phyloP scores from a whole-genome alignment of 2,888 invertebrate species.

The Thysanoteuthis rhombus region DNA sequence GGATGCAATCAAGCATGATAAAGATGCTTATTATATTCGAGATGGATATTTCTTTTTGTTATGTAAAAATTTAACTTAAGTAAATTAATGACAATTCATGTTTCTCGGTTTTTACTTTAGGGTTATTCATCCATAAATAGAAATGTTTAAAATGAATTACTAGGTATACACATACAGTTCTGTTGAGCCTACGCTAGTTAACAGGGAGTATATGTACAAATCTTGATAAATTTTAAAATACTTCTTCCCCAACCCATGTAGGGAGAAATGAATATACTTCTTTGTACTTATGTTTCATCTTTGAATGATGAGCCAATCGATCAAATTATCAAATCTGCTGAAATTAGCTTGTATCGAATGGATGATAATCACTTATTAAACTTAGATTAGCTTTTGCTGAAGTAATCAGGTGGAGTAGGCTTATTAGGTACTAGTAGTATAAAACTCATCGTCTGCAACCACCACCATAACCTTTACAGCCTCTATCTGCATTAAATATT shows the following conservation, averaged over 20 bases:
- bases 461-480: not conserved
- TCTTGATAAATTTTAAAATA: not conserved
- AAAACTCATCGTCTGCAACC: not conserved
- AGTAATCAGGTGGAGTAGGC: not conserved
- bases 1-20: not conserved
- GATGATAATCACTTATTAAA: not conserved
- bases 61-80: not conserved
- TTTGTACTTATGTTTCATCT: not conserved
- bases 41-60: not conserved
- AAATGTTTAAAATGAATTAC: not conserved
- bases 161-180: not conserved
- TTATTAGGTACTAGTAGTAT: not conserved
- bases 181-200: too few species aligned
- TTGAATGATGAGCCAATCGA: not conserved
- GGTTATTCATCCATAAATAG: not conserved
- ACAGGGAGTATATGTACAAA: not conserved
- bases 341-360: not conserved
- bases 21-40: not conserved
- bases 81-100: not conserved
- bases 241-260: not conserved
- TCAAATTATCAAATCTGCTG: not conserved
- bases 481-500: not conserved
- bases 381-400: constrained; percentile 12
- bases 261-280: not conserved
- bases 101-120: not conserved